A percentile compares a stretch with the other conserved stretches of the same genome.
These are phyloP conservation scores for Pristionchus fissidentatus DNA, from an alignment of 2,888 invertebrate genomes.

Conservation along the genomic window DNA sequence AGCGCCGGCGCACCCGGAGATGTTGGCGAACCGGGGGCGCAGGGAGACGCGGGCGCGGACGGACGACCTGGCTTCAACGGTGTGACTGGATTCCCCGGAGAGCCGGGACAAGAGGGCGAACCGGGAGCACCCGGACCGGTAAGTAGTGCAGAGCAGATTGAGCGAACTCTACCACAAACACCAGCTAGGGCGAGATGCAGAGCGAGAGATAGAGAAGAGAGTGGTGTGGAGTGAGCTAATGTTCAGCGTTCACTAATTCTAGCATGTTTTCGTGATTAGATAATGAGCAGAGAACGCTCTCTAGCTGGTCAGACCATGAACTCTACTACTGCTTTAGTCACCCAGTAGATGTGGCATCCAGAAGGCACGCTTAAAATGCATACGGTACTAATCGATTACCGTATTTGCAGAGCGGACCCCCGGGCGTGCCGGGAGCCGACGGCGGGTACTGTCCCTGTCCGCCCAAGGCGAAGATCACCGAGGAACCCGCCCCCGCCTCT, in stretches of 20 bases:
- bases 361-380: too few relatives aligned
- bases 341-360: too few relatives aligned
- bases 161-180: too few relatives aligned
- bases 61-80: conserved; percentile 35
- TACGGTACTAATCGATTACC: background rate
- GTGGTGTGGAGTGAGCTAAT: too few relatives aligned
- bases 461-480: conserved; percentile 6
- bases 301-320: too few relatives aligned
- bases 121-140: conserved; percentile 41
- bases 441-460: conserved; percentile 45
- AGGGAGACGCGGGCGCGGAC: conserved; percentile 24
- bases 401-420: background rate
- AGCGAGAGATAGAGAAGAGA: too few relatives aligned
- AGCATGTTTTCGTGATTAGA: too few relatives aligned
- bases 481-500: background rate
- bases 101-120: conserved; percentile 16
- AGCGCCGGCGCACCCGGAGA: background rate
- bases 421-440: conserved; percentile 22
- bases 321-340: too few relatives aligned
- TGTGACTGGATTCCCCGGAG: conserved; percentile 37
- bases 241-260: too few relatives aligned
- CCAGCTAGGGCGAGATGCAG: too few relatives aligned
- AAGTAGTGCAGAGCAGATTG: too few relatives aligned
- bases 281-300: too few relatives aligned
- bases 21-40: conserved; percentile 1